Base-by-base conservation (phyloP, 2,113 vertebrate species). In the Grallaria varia region DNA sequence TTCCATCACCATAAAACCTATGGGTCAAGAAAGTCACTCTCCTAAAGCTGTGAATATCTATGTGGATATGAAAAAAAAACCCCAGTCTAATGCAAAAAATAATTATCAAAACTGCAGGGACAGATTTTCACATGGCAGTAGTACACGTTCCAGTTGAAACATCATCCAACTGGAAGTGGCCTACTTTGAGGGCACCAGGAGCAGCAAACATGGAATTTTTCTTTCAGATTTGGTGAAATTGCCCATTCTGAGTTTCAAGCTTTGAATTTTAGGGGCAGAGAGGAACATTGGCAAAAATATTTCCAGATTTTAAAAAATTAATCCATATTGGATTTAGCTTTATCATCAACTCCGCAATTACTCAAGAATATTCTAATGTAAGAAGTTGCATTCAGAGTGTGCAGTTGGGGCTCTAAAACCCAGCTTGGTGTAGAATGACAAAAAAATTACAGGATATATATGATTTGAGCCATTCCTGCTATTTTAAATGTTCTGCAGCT, bases 1-100 rank as follows among this genome's bases (percentile, higher is more conserved):
- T 85, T 89, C 76, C 59, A 39, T 84, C 42, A 76, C 47, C 68
- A 66, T 66, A 75, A 95, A 93, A 94, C 62, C n/a, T 78, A 22
- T 2, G 14, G 79, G 59, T 94, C 77, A 90, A 71, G 44, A 42
- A 81, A 88, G 56, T 66, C 4, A 28, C 84, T 96, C 55, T 90
- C 47, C 42, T 74, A 76, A 93, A 93, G 58, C 55, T 74, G 44
- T 64, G 42, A 92, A 58, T 95, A 86, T 86, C 56, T 77, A 44
- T 79, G 33, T 64, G 82, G 50, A 15, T 71, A 79, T 71, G 30
- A 1, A 28, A 67, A 89, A 88, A n/a, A n/a, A n/a, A n/a, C n/a
- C n/a, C 23, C 15, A 30, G 23, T 55, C 58, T 93, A 24, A 68
- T 63, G 35, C 28, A 60, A 67, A 79, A 84, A 78, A 37, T 60